These are phyloP conservation scores for Gymnobelideus leadbeateri DNA, from an alignment of 2,113 vertebrate species.

Conservation along the genomic window DNA sequence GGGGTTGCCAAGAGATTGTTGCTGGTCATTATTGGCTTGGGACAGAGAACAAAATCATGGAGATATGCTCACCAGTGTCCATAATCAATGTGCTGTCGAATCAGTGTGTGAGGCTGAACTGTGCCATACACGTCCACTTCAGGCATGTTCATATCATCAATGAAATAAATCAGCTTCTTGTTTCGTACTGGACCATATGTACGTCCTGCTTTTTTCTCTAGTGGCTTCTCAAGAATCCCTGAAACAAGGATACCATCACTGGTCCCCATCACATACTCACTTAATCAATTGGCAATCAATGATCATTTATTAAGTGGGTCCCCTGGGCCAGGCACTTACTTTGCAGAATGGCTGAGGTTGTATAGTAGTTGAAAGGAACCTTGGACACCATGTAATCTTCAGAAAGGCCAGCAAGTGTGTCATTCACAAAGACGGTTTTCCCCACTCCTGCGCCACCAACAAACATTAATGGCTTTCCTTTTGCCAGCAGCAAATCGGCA, in stretches of 20 bases:
- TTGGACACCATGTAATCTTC: constrained; percentile 72
- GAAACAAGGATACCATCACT: constrained; percentile 56
- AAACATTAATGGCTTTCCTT: constrained; percentile 77
- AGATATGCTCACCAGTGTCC: constrained; percentile 85
- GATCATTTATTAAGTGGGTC: neutral
- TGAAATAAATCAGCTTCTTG: constrained; percentile 87
- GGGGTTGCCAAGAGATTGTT: neutral
- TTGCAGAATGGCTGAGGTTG: constrained; percentile 73
- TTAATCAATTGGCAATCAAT: neutral
- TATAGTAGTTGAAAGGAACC: constrained; percentile 79
- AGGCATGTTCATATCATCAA: constrained; percentile 90
- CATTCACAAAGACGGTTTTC: constrained; percentile 71
- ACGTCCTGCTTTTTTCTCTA: constrained; percentile 88
- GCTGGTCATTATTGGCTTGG: neutral
- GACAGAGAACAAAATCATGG: neutral
- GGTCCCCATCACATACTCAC: neutral
- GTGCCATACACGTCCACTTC: constrained; percentile 86
- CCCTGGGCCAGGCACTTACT: constrained; percentile 63
- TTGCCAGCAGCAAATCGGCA: constrained; percentile 74
- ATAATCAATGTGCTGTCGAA: constrained; percentile 87
- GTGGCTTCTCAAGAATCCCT: constrained; percentile 87
- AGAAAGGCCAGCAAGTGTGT: constrained; percentile 67
- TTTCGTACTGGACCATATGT: constrained; percentile 86
- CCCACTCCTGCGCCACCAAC: constrained; percentile 77
- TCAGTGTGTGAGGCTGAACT: constrained; percentile 85